A percentile compares a stretch with the other conserved stretches of the same genome.
These are phyloP conservation scores for Erinaceus europaeus DNA, from an alignment of 2,113 vertebrate genomes.

Conservation along the genomic window DNA sequence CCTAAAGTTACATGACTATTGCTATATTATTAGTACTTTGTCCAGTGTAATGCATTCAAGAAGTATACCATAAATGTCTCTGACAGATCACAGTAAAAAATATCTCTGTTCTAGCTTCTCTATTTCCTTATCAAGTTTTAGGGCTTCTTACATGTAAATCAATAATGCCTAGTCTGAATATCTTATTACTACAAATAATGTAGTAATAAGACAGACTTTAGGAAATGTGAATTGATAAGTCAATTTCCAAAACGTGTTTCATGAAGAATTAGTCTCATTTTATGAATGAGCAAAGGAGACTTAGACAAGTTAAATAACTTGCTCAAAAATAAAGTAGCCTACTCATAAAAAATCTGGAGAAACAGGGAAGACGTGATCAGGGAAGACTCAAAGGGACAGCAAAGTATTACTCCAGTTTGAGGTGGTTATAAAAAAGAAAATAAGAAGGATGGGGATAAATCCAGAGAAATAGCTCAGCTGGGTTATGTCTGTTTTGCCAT, in stretches of 20 bases:
- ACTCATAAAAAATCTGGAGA: neutral
- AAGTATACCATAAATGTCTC: neutral
- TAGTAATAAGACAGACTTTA: neutral
- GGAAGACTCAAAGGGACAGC: neutral
- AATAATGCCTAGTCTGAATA: too few relatives aligned
- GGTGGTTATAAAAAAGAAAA: too few relatives aligned
- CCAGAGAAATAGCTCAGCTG: too few relatives aligned
- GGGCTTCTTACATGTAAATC: neutral
- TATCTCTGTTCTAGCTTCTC: neutral
- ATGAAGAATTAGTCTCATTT: neutral
- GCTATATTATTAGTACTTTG: neutral
- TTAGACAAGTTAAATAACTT: neutral
- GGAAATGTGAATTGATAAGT: conserved; percentile 14
- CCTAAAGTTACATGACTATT: neutral
- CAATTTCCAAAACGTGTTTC: neutral
- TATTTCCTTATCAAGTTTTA: neutral
- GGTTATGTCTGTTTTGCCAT: too few relatives aligned
- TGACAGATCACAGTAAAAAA: neutral
- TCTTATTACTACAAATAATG: neutral
- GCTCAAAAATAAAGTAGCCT: neutral
- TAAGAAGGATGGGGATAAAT: too few relatives aligned
- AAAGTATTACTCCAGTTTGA: too few relatives aligned
- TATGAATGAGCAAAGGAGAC: neutral
- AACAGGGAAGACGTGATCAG: neutral
- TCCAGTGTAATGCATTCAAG: neutral